A percentile compares a stretch with the other conserved stretches of the same genome.
These are phyloP conservation scores for Megalurothrips usitatus DNA, from an alignment of 2,888 invertebrate genomes.

Conservation along the genomic window DNA sequence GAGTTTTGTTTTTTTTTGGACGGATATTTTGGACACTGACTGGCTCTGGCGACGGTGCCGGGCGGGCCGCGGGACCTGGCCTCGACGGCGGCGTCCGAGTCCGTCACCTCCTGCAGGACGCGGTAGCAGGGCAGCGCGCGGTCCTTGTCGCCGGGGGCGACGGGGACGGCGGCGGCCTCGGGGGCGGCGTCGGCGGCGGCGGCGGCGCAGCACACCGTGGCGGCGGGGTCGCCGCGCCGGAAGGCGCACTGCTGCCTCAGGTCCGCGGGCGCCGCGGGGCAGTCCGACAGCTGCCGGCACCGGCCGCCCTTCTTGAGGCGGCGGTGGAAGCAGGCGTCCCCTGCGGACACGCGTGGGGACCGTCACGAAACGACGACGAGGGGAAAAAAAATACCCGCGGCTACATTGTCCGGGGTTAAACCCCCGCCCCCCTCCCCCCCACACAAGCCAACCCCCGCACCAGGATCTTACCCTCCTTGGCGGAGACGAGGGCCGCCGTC, in stretches of 20 bases:
- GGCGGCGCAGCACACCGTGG: conserved; percentile 7
- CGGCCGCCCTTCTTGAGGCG: neutral
- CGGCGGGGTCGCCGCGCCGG: neutral
- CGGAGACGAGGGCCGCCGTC: neutral
- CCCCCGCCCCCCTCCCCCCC: neutral
- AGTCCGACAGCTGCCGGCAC: neutral
- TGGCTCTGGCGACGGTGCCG: neutral
- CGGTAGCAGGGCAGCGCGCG: neutral
- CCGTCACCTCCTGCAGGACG: neutral
- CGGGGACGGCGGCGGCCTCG: neutral
- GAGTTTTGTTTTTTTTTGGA: too few relatives aligned
- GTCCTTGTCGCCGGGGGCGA: neutral
- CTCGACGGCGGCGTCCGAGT: neutral
- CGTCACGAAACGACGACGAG: neutral
- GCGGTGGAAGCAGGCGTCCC: conserved; percentile 3
- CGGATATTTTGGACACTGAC: too few relatives aligned
- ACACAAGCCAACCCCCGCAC: neutral
- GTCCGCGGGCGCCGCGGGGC: neutral
- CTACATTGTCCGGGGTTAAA: neutral
- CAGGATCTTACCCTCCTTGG: neutral
- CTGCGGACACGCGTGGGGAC: neutral
- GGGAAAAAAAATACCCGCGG: neutral
- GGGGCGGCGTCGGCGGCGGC: neutral
- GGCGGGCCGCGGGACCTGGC: neutral
- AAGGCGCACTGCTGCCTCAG: neutral